Conservation (phyloP, 2,113 vertebrate species). For the Dermatemys mawii region DNA sequence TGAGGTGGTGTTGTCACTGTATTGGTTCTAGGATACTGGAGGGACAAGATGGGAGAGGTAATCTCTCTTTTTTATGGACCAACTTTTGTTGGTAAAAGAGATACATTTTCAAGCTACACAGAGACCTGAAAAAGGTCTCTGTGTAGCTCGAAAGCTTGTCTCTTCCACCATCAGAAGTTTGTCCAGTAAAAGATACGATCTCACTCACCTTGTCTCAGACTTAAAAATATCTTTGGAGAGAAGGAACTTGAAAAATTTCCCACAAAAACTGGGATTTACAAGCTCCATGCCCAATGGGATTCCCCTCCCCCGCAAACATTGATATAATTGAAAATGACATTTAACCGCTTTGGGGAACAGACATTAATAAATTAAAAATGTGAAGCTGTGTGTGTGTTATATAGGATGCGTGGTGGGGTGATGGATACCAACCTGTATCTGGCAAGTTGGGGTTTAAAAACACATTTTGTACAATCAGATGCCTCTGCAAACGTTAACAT, state of each 20-base stretch:
- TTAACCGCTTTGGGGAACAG: not conserved
- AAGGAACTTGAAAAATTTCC: not conserved
- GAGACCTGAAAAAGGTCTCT: not conserved
- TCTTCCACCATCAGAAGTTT: too few species aligned
- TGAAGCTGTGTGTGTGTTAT: too few species aligned
- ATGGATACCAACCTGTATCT: not conserved
- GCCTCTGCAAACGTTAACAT: not conserved
- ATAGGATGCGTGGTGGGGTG: not conserved
- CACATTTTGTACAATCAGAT: not conserved
- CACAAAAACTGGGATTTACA: not conserved
- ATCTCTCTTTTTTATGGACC: not conserved
- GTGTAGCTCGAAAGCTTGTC: not conserved
- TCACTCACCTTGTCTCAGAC: not conserved
- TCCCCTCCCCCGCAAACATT: not conserved
- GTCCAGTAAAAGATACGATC: too few species aligned
- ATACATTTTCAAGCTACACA: not conserved
- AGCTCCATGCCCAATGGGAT: fast-evolving
- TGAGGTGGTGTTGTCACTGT: not conserved
- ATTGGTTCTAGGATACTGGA: not conserved
- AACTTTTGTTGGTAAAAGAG: not conserved
- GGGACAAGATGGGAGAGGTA: not conserved
- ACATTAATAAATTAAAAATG: not conserved
- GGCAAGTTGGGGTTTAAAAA: conserved; percentile 8
- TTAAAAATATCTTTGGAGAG: not conserved
- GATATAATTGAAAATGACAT: not conserved